Evolutionary conservation across 2,797 vertebrate genomes (phyloP), one percentile per base, ranked within the genome.

Genomic region (Harpagifer antarcticus): DNA sequence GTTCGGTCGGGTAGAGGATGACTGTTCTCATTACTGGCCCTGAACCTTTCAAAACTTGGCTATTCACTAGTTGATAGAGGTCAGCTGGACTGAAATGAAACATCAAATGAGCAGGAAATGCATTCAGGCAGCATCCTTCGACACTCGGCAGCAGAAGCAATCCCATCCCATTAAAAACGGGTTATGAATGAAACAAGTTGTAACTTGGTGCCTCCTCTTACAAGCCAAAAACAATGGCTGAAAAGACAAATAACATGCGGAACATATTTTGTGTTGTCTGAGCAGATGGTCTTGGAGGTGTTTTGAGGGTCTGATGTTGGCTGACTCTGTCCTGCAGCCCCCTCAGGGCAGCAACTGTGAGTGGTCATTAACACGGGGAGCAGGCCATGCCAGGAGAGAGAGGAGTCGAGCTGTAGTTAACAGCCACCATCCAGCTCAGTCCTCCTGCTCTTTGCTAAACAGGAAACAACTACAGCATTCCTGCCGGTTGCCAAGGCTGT

Each of bases 331-430:
- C 72, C 86, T 68, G 62, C 33, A 53, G 74, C 48, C 82, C 87
- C 88, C 90, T 72, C 82, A 84, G 85, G 89, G 85, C 74, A 80
- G 80, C 78, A 80, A 87, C 84, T 90, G 84, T 87, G 85, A 91
- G 89, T 82, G 85, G 88, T 88, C 88, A 88, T 92, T 90, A 92
- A 90, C 87, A 81, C 76, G 0, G 59, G 70, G 82, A 86, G 78
- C 81, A 76, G 82, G 78, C 83, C 66, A 77, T 79, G 90, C 81
- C 91, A 90, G 84, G 40, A 78, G 65, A 83, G 81, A 85, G 85
- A 65, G 65, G 81, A 88, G 81, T 78, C 77, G 62, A 88, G 82
- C 81, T 17, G 76, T 90, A 88, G 89, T 92, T 92, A 92, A 91
- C 86, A 77, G 72, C 80, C 74, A 86, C 81, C 72, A 77, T 82